Evolutionary conservation across 2,888 invertebrate genomes (phyloP), one percentile per base, ranked within the genome.

Genomic region (Xylota sylvarum): DNA sequence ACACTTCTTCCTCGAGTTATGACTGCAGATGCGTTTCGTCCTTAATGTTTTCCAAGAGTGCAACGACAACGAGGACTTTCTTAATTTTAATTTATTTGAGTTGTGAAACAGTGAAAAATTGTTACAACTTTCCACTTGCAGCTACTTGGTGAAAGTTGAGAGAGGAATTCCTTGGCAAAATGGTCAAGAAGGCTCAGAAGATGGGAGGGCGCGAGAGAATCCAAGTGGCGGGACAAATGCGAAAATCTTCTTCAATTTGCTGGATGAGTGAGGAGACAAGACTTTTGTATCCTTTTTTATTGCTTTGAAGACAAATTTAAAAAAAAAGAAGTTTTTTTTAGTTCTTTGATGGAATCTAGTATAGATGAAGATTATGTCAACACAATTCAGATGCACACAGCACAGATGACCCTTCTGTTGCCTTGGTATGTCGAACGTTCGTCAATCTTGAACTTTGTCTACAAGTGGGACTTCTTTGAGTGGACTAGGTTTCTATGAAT

Each of bases 51-150:
- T 67, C 72, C 58, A 50, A 58, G 70, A 72, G 76, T 64, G 77
- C 55, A 65, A 60, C 46, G n/a, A 17, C 6, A 23, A 12, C 9
- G 30, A 27, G 23, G 23, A 46, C 30, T 85, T 82, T 82, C 56
- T 73, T 78, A 86, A 82, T 86, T 86, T 86, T 86, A 82, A 86
- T 86, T 86, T 86, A 86, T 86, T 73, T 86, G 86, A 86, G 86
- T 86, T 82, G 55, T 67, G 67, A 55, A 80, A 67, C 40, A 37
- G 72, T 80, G 60, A 78, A 46, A 74, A 82, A 67, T 69, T 43
- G 77, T 64, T 62, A 62, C 12, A 64, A 79, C 19, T 69, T 7
- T 14, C 40, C 40, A 12, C 4, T 23, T 23, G 1, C 3, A 14
- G 19, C n/a, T 10, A 37, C 46, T 40, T 30, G 19, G n/a, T 23